phyloP scores from a whole-genome alignment of 2,113 vertebrate species.

The Arvicanthis niloticus region DNA sequence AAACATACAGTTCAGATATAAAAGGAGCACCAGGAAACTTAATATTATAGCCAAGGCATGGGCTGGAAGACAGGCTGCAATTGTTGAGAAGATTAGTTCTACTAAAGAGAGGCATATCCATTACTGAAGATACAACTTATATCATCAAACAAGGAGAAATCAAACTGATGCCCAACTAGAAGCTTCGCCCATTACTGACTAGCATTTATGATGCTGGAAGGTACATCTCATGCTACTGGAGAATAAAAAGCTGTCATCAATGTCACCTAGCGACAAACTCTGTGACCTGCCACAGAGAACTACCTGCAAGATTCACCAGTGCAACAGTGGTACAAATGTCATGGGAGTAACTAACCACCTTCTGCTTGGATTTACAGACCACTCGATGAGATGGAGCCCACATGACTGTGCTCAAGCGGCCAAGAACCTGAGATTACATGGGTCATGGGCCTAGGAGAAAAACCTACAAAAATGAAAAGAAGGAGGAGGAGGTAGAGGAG shows the following conservation, averaged over 20 bases:
- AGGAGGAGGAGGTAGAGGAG: neutral
- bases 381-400: neutral
- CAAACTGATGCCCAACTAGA: neutral
- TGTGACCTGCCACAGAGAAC: neutral
- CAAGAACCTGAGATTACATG: neutral
- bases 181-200: neutral
- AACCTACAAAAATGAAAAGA: neutral
- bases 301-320: neutral
- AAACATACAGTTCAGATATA: neutral
- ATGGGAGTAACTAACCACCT: neutral
- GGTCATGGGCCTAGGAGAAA: neutral
- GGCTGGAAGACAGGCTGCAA: neutral
- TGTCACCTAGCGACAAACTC: neutral
- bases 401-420: neutral
- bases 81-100: neutral
- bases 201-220: neutral
- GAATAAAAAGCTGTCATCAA: neutral
- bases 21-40: neutral
- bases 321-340: neutral
- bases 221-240: neutral
- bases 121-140: neutral
- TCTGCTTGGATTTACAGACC: neutral
- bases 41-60: neutral
- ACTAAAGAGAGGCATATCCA: neutral
- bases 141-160: neutral